Evolutionary conservation across 2,888 invertebrate genomes (phyloP).

Genomic region (Agrotis segetum): DNA sequence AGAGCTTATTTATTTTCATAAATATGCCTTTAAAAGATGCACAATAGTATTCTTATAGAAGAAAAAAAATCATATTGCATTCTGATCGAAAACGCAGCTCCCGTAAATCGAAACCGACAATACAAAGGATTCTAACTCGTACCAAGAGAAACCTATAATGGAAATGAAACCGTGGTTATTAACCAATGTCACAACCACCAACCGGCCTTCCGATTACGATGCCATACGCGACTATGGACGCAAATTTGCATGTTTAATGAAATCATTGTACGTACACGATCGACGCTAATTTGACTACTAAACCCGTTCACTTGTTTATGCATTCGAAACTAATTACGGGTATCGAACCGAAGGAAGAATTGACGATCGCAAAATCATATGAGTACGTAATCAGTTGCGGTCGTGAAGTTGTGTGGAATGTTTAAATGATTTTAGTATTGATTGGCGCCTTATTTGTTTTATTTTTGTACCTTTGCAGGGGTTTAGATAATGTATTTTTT

Average conservation of each 20-base stretch:
- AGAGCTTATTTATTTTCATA: too few species aligned
- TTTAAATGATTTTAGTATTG: neutral
- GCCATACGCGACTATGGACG: slow-evolving; percentile 73
- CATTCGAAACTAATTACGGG: slow-evolving; percentile 77
- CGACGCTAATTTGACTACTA: slow-evolving; percentile 82
- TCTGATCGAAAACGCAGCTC: neutral
- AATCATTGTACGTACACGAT: slow-evolving; percentile 84
- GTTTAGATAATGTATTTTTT: too few species aligned
- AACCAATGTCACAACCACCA: slow-evolving; percentile 68
- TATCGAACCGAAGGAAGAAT: slow-evolving; percentile 71
- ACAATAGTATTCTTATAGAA: neutral
- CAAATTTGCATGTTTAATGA: slow-evolving; percentile 87
- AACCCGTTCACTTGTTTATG: slow-evolving; percentile 81
- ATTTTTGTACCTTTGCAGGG: neutral
- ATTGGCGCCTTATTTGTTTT: neutral
- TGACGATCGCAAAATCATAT: slow-evolving; percentile 57
- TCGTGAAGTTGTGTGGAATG: slow-evolving; percentile 1
- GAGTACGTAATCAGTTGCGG: slow-evolving; percentile 39
- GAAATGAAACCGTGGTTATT: slow-evolving; percentile 63
- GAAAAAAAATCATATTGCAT: neutral
- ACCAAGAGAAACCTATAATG: slow-evolving; percentile 26
- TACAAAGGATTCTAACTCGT: slow-evolving; percentile 28
- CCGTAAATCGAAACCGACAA: slow-evolving; percentile 2
- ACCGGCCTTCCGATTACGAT: slow-evolving; percentile 70
- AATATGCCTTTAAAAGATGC: neutral